A percentile compares a stretch with the other conserved stretches of the same genome.
phyloP scores from a whole-genome alignment of 2,113 vertebrate species.

The Suncus etruscus region DNA sequence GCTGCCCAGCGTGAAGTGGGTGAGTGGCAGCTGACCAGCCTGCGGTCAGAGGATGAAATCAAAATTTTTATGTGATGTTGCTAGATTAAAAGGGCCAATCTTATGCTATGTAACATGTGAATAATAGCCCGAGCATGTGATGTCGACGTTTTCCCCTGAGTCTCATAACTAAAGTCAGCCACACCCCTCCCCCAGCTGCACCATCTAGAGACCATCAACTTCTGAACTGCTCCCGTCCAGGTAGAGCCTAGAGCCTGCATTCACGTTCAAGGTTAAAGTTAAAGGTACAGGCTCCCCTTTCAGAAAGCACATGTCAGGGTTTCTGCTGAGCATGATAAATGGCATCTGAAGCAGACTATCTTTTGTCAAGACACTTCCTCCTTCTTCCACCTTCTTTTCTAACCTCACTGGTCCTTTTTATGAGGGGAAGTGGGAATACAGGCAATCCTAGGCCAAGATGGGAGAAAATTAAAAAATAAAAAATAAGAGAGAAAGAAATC shows the following conservation, averaged over 20 bases:
- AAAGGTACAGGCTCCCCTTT: conserved; percentile 89
- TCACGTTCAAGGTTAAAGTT: conserved; percentile 86
- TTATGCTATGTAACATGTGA: conserved; percentile 88
- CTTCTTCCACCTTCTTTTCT: conserved; percentile 56
- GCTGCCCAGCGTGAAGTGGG: no score
- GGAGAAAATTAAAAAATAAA: not conserved
- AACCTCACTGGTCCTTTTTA: conserved; percentile 42
- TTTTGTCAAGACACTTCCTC: conserved; percentile 71
- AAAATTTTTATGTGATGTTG: conserved; percentile 85
- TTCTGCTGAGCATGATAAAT: conserved; percentile 87
- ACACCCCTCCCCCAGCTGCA: conserved; percentile 78
- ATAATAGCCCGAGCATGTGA: conserved; percentile 87
- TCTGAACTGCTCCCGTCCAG: conserved; percentile 84
- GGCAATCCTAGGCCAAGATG: not conserved
- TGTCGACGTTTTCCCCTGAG: conserved; percentile 87
- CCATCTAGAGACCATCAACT: conserved; percentile 82
- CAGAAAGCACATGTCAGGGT: conserved; percentile 87
- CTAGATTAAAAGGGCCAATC: conserved; percentile 88
- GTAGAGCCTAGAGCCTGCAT: conserved; percentile 78
- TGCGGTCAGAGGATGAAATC: conserved; percentile 86
- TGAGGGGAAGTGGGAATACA: conserved; percentile 6
- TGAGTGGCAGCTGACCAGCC: conserved; percentile 71
- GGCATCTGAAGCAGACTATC: conserved; percentile 84
- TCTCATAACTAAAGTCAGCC: conserved; percentile 89
- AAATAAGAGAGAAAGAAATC: not conserved